Evolutionary conservation across 2,888 invertebrate species (phyloP).

Genomic region (Diarsia rubi): DNA sequence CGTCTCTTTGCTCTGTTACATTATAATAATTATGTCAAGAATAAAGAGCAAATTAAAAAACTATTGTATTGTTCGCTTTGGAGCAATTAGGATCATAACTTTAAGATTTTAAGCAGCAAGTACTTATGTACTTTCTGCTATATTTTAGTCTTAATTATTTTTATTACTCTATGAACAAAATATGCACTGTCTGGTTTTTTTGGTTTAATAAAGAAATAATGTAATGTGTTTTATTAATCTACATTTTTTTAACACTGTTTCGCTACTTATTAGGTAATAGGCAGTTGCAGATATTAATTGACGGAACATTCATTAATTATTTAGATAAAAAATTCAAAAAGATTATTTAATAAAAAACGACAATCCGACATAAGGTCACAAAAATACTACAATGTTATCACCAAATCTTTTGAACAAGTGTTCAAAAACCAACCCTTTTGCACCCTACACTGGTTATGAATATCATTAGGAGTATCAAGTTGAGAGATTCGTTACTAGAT

Average conservation of each 20-base stretch:
- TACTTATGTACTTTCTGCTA: too few species aligned
- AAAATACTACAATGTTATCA: conserved; percentile 47
- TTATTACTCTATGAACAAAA: neutral
- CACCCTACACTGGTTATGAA: conserved; percentile 78
- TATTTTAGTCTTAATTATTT: neutral
- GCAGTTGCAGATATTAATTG: neutral
- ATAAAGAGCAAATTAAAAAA: neutral
- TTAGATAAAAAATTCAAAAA: neutral
- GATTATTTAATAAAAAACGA: neutral
- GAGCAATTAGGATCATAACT: neutral
- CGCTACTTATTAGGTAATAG: neutral
- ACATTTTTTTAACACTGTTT: neutral
- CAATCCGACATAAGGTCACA: conserved; percentile 5
- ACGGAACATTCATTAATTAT: neutral
- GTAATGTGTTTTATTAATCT: conserved; percentile 29
- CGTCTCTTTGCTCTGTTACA: conserved; percentile 22
- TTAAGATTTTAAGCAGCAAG: neutral
- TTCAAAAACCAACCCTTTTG: conserved; percentile 70
- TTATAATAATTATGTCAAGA: neutral
- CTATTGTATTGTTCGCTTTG: neutral
- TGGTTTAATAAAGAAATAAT: conserved; percentile 20
- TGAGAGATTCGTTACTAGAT: conserved; percentile 70
- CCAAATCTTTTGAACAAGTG: conserved; percentile 65
- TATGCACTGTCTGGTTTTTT: neutral
- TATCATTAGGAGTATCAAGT: conserved; percentile 83